Conservation (phyloP, 2,797 vertebrate species). For the Clarias platycephalus region DNA sequence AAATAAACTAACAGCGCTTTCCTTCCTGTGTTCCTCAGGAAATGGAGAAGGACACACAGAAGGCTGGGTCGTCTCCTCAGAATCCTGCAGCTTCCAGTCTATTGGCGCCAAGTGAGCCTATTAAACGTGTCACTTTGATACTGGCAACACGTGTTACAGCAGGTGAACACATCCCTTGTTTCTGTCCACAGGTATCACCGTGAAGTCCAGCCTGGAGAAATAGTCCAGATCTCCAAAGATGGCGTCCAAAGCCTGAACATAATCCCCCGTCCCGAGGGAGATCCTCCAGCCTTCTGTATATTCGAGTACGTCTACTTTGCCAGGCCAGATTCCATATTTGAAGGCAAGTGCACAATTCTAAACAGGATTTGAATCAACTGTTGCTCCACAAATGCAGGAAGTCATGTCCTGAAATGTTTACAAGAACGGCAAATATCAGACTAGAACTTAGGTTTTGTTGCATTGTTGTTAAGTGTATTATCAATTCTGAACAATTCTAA, state of each 20-base stretch:
- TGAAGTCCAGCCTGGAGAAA: slow-evolving; percentile 94
- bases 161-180: slow-evolving; percentile 21
- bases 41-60: slow-evolving; percentile 85
- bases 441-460: too few species aligned
- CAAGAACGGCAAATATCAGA: too few species aligned
- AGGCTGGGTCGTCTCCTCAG: slow-evolving; percentile 98
- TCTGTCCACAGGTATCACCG: slow-evolving; percentile 83
- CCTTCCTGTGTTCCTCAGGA: slow-evolving; percentile 63
- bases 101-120: slow-evolving; percentile 91
- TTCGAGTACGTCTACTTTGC: slow-evolving; percentile 99
- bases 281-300: slow-evolving; percentile 93
- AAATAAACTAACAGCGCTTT: neutral
- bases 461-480: too few species aligned
- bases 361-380: too few species aligned
- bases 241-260: slow-evolving; percentile 85
- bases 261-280: slow-evolving; percentile 83
- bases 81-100: slow-evolving; percentile 98
- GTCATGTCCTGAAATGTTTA: neutral
- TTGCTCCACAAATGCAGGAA: neutral
- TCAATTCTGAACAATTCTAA: too few species aligned
- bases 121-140: neutral
- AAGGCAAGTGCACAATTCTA: slow-evolving; percentile 70
- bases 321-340: slow-evolving; percentile 96
- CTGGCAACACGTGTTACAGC: neutral
- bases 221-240: slow-evolving; percentile 90